Base-by-base conservation (phyloP, 2,113 vertebrate species). In the Eupsittula cactorum region DNA sequence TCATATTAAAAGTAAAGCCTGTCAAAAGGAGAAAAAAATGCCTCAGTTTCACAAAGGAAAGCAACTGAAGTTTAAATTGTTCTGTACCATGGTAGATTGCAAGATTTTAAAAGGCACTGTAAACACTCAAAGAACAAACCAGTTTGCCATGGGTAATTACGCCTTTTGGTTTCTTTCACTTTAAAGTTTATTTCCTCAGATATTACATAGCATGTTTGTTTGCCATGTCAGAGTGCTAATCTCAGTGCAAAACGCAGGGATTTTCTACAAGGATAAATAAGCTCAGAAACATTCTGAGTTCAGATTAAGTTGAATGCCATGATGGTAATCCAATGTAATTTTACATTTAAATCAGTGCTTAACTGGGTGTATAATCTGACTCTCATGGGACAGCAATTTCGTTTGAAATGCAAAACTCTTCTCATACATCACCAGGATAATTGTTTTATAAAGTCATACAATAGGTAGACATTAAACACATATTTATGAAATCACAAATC, bases 131-230 rank as follows among this genome's bases (percentile, higher is more conserved):
- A 93, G 97, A 97, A 97, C 94, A 95, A 95, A 98, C 90, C 83
- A 96, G 77, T 96, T 97, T 97, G 93, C 96, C 93, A 96, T 93
- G 68, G 81, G 83, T 98, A 97, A 97, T 98, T 97, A 96, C 84
- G 89, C 89, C 86, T 97, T 97, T 97, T 55, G 12, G 60, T 92
- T 90, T 96, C 95, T 92, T 97, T 97, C 92, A 91, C 73, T 97
- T 98, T 93, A 93, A 97, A 96, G 93, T 96, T 97, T 97, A 97
- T 98, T 97, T 93, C 91, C 93, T 93, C 92, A 96, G 97, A 97
- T 47, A 35, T 92, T 97, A 88, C 31, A 75, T 49, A 77, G 69
- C 42, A 70, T 92, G 81, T 89, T 92, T 73, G 12, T 97, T 97
- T 92, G 93, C 88, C 86, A n/a, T 96, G 93, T 97, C 95, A 87